Evolutionary conservation across 1,140 invertebrate species (phyloP), one percentile per base, ranked within the genome.

Genomic region (Brachystomella parvula): DNA sequence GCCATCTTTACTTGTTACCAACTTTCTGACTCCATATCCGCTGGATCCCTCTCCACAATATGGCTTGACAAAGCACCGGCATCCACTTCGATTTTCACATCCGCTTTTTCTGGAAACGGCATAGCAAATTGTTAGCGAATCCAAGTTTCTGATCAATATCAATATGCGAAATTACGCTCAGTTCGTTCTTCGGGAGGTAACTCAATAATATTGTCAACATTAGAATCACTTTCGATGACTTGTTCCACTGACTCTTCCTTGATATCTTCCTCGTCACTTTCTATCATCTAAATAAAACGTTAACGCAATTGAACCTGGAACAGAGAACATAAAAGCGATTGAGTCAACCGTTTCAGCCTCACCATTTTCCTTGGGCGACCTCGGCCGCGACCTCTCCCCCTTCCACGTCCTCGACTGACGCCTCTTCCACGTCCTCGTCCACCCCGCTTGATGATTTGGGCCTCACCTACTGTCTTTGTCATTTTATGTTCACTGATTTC

Each of bases 191-290:
- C 67, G 19, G 63, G 61, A n/a, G 61, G 26, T 29, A 68, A 63
- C 61, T 73, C 68, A 17, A 66, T 64, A 24, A 66, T 63, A n/a
- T 70, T 65, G 31, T 73, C 71, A 12, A 67, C 65, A 31, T 44
- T 35, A 24, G 70, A 68, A 57, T 68, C 70, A 0, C 66, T 70
- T 63, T 73, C 71, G 26, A 73, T 73, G 39, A 59, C 21, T 64
- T 71, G 64, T 39, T 72, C 67, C 21, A n/a, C n/a, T n/a, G n/a
- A n/a, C n/a, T n/a, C n/a, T n/a, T n/a, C n/a, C n/a, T n/a, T n/a
- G n/a, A n/a, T n/a, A n/a, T 73, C 71, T 47, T 72, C 67, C 39
- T 73, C 66, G 28, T 68, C 71, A 29, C 71, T 73, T 31, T 73
- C 68, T 44, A 73, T 70, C 2, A 70, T 47, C 71, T 73, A 39